Conservation (phyloP, 2,113 vertebrate genomes). For the Astatotilapia flaviijosephi region DNA sequence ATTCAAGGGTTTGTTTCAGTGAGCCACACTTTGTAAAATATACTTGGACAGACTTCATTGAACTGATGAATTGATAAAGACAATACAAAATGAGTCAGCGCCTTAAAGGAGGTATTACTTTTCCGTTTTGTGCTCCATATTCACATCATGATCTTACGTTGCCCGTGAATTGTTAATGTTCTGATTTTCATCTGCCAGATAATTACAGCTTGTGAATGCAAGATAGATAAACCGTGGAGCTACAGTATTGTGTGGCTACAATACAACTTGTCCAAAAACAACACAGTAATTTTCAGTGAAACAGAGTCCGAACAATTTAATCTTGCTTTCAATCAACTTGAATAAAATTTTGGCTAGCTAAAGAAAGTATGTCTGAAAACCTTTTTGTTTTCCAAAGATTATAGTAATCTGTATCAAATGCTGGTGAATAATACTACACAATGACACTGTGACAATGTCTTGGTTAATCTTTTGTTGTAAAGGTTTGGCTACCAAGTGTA, state of each 20-base stretch:
- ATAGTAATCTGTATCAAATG: background rate
- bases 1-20: background rate
- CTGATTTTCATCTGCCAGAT: background rate
- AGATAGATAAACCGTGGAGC: background rate
- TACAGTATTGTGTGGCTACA: background rate
- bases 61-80: background rate
- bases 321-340: background rate
- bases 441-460: background rate
- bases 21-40: background rate
- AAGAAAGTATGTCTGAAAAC: background rate
- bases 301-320: background rate
- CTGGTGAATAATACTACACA: background rate
- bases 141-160: background rate
- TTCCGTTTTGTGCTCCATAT: background rate
- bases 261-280: background rate
- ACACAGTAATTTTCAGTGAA: background rate
- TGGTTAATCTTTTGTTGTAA: background rate
- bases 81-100: background rate
- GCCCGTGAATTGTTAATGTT: background rate
- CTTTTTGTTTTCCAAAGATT: background rate
- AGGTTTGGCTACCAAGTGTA: background rate
- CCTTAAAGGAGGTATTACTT: background rate
- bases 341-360: background rate
- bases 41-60: background rate
- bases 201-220: background rate